Evolutionary conservation across 2,113 vertebrate genomes (phyloP).

Genomic region (Calypte anna): DNA sequence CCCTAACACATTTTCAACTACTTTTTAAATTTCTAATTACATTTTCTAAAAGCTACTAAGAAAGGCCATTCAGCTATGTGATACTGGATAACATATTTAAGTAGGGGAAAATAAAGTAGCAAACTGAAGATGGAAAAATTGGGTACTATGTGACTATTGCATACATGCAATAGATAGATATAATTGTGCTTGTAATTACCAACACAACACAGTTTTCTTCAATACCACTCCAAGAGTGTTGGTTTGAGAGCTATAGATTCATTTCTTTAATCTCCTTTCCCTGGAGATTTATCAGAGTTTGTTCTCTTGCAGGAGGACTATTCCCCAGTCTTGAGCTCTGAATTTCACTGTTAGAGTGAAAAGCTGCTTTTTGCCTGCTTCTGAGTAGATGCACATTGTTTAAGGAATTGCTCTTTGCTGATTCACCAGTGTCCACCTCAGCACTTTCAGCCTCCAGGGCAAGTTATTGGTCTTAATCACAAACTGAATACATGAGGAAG

Average conservation of each 20-base stretch:
- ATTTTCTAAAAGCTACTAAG: background rate
- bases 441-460: slow-evolving; percentile 62
- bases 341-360: slow-evolving; percentile 8
- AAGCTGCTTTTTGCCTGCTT: slow-evolving; percentile 5
- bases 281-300: slow-evolving; percentile 4
- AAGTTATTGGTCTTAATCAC: slow-evolving; percentile 69
- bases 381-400: background rate
- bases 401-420: slow-evolving; percentile 20
- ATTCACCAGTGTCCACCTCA: slow-evolving; percentile 65
- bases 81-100: background rate
- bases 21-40: background rate
- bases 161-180: background rate
- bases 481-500: slow-evolving; percentile 75
- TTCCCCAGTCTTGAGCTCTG: slow-evolving; percentile 3
- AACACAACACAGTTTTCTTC: background rate
- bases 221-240: background rate
- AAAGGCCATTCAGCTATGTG: background rate
- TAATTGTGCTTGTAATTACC: background rate
- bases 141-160: background rate
- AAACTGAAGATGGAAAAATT: background rate
- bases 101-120: background rate
- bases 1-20: background rate
- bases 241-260: background rate
- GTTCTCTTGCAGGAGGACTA: background rate
- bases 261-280: slow-evolving; percentile 25